Evolutionary conservation across 2,113 vertebrate genomes (phyloP), one percentile per base, ranked within the genome.

Genomic region (Hippopotamus amphibius): DNA sequence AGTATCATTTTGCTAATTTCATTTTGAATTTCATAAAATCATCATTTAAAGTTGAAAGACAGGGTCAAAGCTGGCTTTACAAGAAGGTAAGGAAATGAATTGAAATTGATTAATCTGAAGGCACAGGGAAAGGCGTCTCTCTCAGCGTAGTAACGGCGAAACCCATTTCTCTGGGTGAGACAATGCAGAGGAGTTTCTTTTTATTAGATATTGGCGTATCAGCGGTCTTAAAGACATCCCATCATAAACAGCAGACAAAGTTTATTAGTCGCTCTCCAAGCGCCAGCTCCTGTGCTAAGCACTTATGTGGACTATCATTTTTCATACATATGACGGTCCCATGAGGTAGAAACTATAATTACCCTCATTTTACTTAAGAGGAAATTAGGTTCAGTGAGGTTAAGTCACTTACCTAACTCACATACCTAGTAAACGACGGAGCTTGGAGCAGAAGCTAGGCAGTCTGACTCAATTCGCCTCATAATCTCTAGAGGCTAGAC

Each of bases 1-100:
- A 97, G 65, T 43, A 69, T 33, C 80, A 57, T 81, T 87, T 96
- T 69, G 83, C 59, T 97, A 96, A 97, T 97, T 97, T 97, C n/a
- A 88, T 71, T 95, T 92, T 92, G 74, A 89, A 63, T 71, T 95
- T 82, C 65, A 72, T 81, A 88, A 97, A 95, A 77, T 87, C 33
- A 46, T 83, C 72, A 65, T n/a, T 85, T 84, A 12, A 69, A 50
- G 66, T 50, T 96, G 71, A 96, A 96, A 91, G 57, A 77, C 7
- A 69, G 72, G 74, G 74, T 71, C 88, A 81, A 72, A 69, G 24
- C 24, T 87, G 69, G 68, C 53, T 96, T 96, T 87, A 59, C 41
- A 87, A 93, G 59, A 55, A 90, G n/a, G 72, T 84, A 15, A 82
- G 13, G 69, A 91, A 92, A 96, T 88, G 89, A 96, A 95, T 81